A percentile compares a stretch with the other conserved stretches of the same genome.
Conservation (phyloP, 1,140 invertebrate genomes). For the Brachionus angularis region DNA sequence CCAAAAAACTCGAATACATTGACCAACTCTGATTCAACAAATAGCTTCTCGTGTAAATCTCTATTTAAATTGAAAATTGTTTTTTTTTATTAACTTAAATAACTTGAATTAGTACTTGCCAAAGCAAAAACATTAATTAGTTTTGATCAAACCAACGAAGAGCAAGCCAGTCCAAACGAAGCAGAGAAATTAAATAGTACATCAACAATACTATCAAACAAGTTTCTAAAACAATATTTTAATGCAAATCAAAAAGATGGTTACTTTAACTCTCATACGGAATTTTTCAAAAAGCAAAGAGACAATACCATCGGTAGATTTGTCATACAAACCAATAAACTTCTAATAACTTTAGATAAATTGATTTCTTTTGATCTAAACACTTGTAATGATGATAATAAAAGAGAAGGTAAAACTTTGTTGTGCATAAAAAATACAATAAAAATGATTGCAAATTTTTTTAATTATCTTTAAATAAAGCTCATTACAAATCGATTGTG, state of each 20-base stretch:
- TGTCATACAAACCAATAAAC: constrained; percentile 88
- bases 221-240: constrained; percentile 24
- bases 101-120: no score
- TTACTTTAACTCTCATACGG: constrained; percentile 62
- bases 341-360: constrained; percentile 87
- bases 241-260: constrained; percentile 20
- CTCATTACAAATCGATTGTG: constrained; percentile 73
- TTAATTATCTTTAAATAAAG: constrained; percentile 58
- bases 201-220: background rate
- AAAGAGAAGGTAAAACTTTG: constrained; percentile 61
- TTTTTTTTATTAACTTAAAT: no score
- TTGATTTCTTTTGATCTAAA: constrained; percentile 66
- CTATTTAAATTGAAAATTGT: no score
- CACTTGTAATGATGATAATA: background rate
- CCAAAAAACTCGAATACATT: constrained; percentile 2
- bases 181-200: background rate
- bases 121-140: background rate
- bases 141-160: background rate
- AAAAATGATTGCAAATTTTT: constrained; percentile 57
- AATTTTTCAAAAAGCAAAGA: constrained; percentile 72
- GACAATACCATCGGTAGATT: constrained; percentile 74
- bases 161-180: background rate
- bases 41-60: no score
- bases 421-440: constrained; percentile 75
- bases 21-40: no score